phyloP scores from a whole-genome alignment of 2,113 vertebrate species.

The Geococcyx californianus region DNA sequence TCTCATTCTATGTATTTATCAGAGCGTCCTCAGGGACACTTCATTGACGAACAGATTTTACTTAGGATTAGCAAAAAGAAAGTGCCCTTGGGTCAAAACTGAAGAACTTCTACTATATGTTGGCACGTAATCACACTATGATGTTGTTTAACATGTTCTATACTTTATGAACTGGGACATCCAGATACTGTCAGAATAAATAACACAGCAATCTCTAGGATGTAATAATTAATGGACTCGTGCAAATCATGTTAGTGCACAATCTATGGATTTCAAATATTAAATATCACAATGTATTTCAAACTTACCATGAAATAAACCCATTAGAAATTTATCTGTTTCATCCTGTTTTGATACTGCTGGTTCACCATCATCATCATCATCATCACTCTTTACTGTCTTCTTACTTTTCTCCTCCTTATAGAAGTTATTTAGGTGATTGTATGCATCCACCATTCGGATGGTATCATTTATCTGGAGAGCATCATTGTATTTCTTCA shows the following conservation, averaged over 20 bases:
- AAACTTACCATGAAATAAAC: constrained; percentile 85
- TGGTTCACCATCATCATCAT: constrained; percentile 58
- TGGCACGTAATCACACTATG: not conserved
- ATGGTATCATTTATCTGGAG: constrained; percentile 91
- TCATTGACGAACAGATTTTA: not conserved
- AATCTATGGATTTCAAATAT: not conserved
- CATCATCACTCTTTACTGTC: constrained; percentile 60
- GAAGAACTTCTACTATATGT: not conserved
- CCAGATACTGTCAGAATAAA: not conserved
- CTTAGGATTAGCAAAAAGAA: not conserved
- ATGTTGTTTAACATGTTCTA: not conserved
- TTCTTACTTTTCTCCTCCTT: constrained; percentile 86
- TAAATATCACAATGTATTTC: not conserved
- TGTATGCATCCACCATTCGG: constrained; percentile 88
- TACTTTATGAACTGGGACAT: not conserved
- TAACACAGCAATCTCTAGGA: not conserved
- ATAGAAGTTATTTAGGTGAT: constrained; percentile 84
- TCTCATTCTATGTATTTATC: not conserved
- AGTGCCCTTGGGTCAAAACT: not conserved
- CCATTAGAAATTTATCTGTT: constrained; percentile 87
- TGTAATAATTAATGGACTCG: not conserved
- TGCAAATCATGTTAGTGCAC: not conserved
- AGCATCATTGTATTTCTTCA: constrained; percentile 92
- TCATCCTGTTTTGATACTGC: constrained; percentile 73
- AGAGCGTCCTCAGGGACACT: not conserved